Evolutionary conservation across 2,113 vertebrate species (phyloP), one percentile per base, ranked within the genome.

Genomic region (Hemibates koningsi): DNA sequence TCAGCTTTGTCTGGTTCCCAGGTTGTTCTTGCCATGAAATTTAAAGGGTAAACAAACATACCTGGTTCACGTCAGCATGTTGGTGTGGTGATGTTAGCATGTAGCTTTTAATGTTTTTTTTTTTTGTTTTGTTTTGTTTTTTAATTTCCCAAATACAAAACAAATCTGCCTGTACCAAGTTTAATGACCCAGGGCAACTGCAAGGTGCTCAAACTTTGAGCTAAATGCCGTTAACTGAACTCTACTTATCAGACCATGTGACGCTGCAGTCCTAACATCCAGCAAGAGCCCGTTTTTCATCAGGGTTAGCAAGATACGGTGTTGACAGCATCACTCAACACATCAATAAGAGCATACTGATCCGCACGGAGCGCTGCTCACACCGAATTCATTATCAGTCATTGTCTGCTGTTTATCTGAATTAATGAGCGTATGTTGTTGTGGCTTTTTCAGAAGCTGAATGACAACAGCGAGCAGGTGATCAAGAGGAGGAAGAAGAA

Each of bases 401-500:
- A 34, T 78, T 78, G 73, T 78, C 45, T 78, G 27, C 16, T 13
- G 73, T 78, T 52, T 50, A 52, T 32, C 27, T 52, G 73, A 78
- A 52, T 78, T 78, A 78, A 52, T 78, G 73, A 78, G 16, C 45
- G 21, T 7, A 1, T 89, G 29, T 61, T 50, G 13, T 87, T n/a
- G 61, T 54, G 3, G 88, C 86, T 57, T 92, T 89, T 88, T 73
- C 90, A 96, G 93, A 98, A 97, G 93, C 81, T 97, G 56, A 98
- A 97, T 92, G 97, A 97, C 80, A 94, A 95, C 11, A 97, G 97
- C 82, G 98, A 98, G 63, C 95, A 93, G 85, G 96, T 95, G 56
- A 95, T 98, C 68, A 99, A 98, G 95, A 99, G 96, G 92, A 97
- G 97, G 86, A 99, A 97, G 91, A 96, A 97, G 93, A 99, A 98